A percentile compares a stretch with the other conserved stretches of the same genome.
phyloP scores from a whole-genome alignment of 1,140 invertebrate species.

The Thaumatotibia leucotreta region DNA sequence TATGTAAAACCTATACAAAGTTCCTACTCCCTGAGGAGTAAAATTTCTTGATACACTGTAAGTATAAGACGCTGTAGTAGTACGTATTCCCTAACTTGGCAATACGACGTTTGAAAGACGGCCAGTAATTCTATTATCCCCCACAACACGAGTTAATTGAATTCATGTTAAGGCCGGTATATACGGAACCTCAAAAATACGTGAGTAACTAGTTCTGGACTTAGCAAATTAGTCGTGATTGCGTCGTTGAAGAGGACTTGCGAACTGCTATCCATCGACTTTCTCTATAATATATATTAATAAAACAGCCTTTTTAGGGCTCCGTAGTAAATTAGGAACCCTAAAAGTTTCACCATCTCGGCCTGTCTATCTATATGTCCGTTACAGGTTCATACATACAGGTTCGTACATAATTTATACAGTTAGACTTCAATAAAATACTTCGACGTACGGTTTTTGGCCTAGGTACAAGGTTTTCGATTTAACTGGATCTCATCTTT shows the following conservation, averaged over 20 bases:
- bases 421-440: no score
- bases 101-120: slow-evolving; percentile 14
- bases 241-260: neutral
- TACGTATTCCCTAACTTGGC: neutral
- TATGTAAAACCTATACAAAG: neutral
- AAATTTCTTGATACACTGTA: neutral
- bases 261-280: neutral
- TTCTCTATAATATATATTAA: no score
- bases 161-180: neutral
- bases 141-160: slow-evolving; percentile 4
- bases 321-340: no score
- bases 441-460: no score
- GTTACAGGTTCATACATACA: no score
- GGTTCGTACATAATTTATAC: no score
- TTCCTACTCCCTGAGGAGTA: neutral
- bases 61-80: neutral
- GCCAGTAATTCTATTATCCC: slow-evolving; percentile 11
- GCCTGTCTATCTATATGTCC: no score
- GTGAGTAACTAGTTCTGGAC: slow-evolving; percentile 7
- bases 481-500: no score
- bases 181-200: neutral
- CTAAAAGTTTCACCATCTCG: no score
- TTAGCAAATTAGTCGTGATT: slow-evolving; percentile 3
- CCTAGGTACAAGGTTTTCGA: no score
- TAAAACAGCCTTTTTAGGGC: no score